Conservation (phyloP, 92 coral and sea anemone species). For the Bergia puertoricense region DNA sequence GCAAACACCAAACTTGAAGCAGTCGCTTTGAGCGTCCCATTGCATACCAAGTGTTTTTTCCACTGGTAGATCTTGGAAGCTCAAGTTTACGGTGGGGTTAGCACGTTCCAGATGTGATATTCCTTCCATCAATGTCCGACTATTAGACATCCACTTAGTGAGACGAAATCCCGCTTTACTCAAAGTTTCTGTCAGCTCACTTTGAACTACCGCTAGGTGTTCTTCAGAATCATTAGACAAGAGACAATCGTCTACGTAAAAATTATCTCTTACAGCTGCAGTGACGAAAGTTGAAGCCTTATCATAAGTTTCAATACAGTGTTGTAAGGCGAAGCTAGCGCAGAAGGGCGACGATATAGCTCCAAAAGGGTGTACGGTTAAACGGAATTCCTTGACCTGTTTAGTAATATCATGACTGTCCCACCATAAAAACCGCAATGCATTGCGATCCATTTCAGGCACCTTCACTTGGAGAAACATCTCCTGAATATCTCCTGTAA, state of each 20-base stretch:
- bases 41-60: slow-evolving; percentile 28
- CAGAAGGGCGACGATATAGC: slow-evolving; percentile 37
- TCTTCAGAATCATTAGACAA: not conserved
- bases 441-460: not conserved
- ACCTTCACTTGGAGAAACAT: slow-evolving; percentile 28
- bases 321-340: slow-evolving; percentile 43
- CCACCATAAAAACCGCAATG: slow-evolving; percentile 32
- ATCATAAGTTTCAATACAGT: slow-evolving; percentile 25
- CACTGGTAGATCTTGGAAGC: slow-evolving; percentile 27
- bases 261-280: slow-evolving; percentile 30
- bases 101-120: slow-evolving; percentile 26
- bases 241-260: slow-evolving; percentile 54
- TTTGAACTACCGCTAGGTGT: not conserved
- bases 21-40: slow-evolving; percentile 35
- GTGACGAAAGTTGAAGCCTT: slow-evolving; percentile 6
- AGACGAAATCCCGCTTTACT: not conserved
- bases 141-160: too few relatives aligned
- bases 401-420: not conserved
- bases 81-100: slow-evolving; percentile 15
- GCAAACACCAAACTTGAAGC: not conserved
- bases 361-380: slow-evolving; percentile 42
- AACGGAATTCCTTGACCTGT: slow-evolving; percentile 5
- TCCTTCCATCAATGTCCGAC: not conserved
- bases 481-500: not conserved
- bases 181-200: not conserved